Percentiles rank a stretch among this genome's conserved stretches.
These are phyloP conservation scores for Triplophysa yarkandensis DNA, from an alignment of 2,797 vertebrate genomes.

Conservation along the genomic window DNA sequence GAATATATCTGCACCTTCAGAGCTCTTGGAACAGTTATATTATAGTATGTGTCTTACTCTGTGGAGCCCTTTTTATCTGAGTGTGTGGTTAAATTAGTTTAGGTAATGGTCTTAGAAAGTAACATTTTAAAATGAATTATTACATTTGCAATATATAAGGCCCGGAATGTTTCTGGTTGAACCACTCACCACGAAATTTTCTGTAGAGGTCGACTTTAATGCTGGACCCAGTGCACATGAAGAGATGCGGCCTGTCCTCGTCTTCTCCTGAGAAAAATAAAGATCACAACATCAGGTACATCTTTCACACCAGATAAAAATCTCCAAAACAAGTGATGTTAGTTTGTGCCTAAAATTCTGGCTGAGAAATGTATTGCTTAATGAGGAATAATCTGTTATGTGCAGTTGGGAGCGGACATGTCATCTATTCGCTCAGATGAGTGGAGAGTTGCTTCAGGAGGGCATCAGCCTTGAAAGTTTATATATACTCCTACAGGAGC, in stretches of 20 bases:
- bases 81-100: neutral
- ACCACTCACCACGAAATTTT: neutral
- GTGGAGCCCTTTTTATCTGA: neutral
- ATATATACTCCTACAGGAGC: slow-evolving; percentile 76
- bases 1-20: slow-evolving; percentile 78
- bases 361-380: neutral
- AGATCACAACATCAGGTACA: slow-evolving; percentile 29
- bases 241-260: slow-evolving; percentile 48
- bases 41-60: slow-evolving; percentile 71
- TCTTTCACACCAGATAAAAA: neutral
- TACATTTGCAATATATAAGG: too few relatives aligned
- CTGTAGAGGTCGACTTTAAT: slow-evolving; percentile 73
- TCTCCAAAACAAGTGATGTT: neutral
- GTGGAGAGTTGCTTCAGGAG: slow-evolving; percentile 76
- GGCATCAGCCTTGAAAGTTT: slow-evolving; percentile 67
- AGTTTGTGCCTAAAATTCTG: neutral
- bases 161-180: too few relatives aligned
- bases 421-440: slow-evolving; percentile 77
- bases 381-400: neutral
- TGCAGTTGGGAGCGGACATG: slow-evolving; percentile 76
- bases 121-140: too few relatives aligned
- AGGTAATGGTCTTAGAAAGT: too few relatives aligned
- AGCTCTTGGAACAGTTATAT: slow-evolving; percentile 81
- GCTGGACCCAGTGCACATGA: slow-evolving; percentile 69
- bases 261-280: slow-evolving; percentile 46